Conservation (phyloP, 2,888 invertebrate species). For the Aphidoletes aphidimyza region DNA sequence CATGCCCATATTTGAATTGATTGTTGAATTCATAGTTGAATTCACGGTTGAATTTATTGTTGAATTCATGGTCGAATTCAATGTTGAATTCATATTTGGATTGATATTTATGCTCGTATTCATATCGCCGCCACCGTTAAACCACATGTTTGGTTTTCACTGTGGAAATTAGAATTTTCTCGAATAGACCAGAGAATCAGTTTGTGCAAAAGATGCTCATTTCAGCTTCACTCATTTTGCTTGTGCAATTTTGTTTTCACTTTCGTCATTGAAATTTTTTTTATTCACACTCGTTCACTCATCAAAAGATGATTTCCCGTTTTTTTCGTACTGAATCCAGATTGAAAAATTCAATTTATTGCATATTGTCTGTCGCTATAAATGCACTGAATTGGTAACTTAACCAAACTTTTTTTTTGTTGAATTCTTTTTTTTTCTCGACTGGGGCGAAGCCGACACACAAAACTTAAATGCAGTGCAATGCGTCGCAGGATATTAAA, state of each 20-base stretch:
- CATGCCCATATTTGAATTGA: slow-evolving; percentile 2
- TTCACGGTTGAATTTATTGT: neutral
- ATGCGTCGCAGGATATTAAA: neutral
- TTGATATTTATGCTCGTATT: neutral
- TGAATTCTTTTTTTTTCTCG: neutral
- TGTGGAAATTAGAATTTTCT: neutral
- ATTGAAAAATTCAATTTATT: neutral
- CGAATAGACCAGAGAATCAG: neutral
- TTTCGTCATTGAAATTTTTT: too few species aligned
- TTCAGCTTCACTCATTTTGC: too few species aligned
- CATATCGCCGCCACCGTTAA: neutral
- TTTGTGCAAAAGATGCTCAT: neutral
- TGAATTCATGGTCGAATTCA: too few species aligned
- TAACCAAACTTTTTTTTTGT: slow-evolving; percentile 41
- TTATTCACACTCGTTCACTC: too few species aligned
- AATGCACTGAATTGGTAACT: too few species aligned
- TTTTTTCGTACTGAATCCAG: neutral
- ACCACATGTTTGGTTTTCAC: slow-evolving; percentile 35
- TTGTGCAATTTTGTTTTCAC: too few species aligned
- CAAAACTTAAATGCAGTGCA: neutral
- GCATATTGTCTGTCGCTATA: neutral
- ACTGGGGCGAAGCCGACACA: slow-evolving; percentile 5
- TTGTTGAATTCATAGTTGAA: neutral
- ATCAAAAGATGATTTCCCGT: too few species aligned
- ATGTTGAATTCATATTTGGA: neutral